Evolutionary conservation across 2,888 invertebrate genomes (phyloP).

Genomic region (Sclerodermus sp.): DNA sequence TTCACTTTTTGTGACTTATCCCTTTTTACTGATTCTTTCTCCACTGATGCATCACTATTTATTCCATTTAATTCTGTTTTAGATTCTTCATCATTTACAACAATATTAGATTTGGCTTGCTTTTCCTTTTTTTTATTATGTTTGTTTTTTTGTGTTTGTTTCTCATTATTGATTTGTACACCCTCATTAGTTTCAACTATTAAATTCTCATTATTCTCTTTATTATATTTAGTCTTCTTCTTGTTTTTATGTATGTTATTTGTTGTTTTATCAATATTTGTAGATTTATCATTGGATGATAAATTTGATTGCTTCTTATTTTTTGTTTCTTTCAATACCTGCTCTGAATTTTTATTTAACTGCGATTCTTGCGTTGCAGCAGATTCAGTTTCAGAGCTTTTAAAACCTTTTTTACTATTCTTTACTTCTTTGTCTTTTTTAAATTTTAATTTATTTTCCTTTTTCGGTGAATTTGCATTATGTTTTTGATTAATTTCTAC

Average conservation of each 20-base stretch:
- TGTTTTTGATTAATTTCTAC: no score
- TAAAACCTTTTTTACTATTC: neutral
- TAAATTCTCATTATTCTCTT: constrained; percentile 1
- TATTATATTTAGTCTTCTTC: constrained; percentile 1
- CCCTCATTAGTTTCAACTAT: neutral
- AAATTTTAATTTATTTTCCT: constrained; percentile 6
- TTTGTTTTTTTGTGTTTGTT: constrained; percentile 11
- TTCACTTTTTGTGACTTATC: constrained; percentile 1
- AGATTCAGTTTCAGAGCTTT: no score
- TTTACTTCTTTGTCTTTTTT: constrained; percentile 15
- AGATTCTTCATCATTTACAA: neutral
- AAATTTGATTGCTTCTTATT: no score
- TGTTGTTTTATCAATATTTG: neutral
- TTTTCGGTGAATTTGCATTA: no score
- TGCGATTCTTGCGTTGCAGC: no score
- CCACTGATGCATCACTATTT: neutral
- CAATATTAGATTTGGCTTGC: neutral
- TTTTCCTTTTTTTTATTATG: constrained; percentile 2
- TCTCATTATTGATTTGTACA: constrained; percentile 1
- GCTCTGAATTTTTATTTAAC: no score
- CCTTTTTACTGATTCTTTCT: constrained; percentile 7
- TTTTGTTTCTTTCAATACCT: no score
- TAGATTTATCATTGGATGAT: constrained; percentile 1
- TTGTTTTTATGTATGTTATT: constrained; percentile 5
- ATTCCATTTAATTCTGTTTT: neutral